Evolutionary conservation across 2,113 vertebrate species (phyloP).

Genomic region (Grus americana): DNA sequence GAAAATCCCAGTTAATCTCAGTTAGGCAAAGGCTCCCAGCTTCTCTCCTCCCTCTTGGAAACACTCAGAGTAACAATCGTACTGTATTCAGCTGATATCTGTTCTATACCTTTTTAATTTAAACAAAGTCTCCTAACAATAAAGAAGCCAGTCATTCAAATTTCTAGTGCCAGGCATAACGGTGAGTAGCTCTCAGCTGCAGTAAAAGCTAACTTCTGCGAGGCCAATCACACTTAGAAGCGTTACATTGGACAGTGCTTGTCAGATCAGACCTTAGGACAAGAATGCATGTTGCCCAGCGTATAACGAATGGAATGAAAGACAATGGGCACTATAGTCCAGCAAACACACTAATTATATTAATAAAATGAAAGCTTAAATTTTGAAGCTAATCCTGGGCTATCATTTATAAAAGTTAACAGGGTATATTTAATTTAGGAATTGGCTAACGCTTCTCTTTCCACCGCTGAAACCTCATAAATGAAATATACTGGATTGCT

Average conservation of each 20-base stretch:
- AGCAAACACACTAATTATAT: conserved; percentile 65
- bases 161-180: not conserved
- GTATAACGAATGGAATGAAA: not conserved
- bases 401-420: conserved; percentile 91
- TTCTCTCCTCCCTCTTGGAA: not conserved
- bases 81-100: not conserved
- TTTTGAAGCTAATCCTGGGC: conserved; percentile 78
- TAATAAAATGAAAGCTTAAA: conserved; percentile 74
- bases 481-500: conserved; percentile 93
- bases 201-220: not conserved
- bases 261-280: not conserved
- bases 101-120: not conserved
- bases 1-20: not conserved
- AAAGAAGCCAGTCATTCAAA: not conserved
- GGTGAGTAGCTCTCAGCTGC: not conserved
- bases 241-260: not conserved
- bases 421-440: conserved; percentile 98
- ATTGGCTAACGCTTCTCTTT: conserved; percentile 90
- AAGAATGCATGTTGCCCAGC: not conserved
- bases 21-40: not conserved
- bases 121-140: not conserved
- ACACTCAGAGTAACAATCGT: not conserved
- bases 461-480: conserved; percentile 93
- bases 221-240: not conserved
- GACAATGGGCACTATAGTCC: conserved; percentile 17